Base-by-base conservation (phyloP, 2,888 invertebrate species). In the Globia sparganii region DNA sequence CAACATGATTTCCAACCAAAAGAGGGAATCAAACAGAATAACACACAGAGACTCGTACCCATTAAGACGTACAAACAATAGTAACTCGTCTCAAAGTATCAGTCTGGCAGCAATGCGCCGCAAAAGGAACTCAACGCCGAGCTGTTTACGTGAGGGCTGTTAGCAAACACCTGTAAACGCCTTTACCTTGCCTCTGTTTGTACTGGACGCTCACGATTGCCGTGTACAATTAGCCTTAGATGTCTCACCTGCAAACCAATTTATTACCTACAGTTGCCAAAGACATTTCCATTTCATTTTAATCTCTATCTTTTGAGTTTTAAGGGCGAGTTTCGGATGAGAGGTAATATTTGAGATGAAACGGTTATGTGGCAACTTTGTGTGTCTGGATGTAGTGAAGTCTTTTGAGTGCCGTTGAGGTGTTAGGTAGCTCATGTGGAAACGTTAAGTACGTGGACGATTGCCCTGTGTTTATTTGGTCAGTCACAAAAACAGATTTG, bases 101-200 rank as follows among this genome's bases (percentile, higher is more conserved):
- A 80, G 83, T 72, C 77, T 80, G 74, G 76, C 83, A 80, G 68
- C 67, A 80, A 75, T 75, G 80, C 85, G 87, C 82, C 78, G 91
- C 91, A 90, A 93, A 93, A 95, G 94, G 94, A 93, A 90, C 91
- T 92, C 92, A 90, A 91, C 93, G 91, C 85, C 88, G 91, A 91
- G 91, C 92, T 95, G 95, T 96, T 96, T 96, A 95, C 95, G 95
- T 95, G 95, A 92, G 95, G 95, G 94, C 92, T 92, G 93, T 94
- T 93, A 88, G 93, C 94, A 95, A 94, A 96, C 95, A 96, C 94
- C 94, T 94, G 94, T 93, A 92, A 93, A 93, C 93, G 92, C 93
- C 93, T 93, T 92, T 92, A 87, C 91, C 89, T 88, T 91, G 90
- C 90, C 89, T 90, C 91, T 95, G 92, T 96, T 95, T 95, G 92